These are phyloP conservation scores for Lagothrix lagotricha DNA, from an alignment of 2,797 vertebrate species.

Conservation along the genomic window DNA sequence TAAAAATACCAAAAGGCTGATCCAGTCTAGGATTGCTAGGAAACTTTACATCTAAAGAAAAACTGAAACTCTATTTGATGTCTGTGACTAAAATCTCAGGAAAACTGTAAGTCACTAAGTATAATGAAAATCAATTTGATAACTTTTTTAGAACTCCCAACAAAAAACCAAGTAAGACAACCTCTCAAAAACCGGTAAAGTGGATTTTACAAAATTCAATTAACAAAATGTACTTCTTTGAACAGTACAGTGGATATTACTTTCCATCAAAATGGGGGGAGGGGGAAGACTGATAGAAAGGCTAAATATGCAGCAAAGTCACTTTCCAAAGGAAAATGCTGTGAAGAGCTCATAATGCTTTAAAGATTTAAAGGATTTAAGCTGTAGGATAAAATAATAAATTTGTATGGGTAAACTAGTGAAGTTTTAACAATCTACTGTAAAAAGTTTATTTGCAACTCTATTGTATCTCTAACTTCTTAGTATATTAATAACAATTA, in stretches of 20 bases:
- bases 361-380: conserved; percentile 22
- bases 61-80: neutral
- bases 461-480: neutral
- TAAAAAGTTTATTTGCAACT: conserved; percentile 30
- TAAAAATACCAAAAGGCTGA: neutral
- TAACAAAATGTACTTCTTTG: conserved; percentile 30
- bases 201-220: conserved; percentile 43
- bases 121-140: neutral
- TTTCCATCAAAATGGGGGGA: neutral
- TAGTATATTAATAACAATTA: conserved; percentile 21
- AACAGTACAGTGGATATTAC: neutral
- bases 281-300: neutral
- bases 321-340: conserved; percentile 29
- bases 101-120: conserved; percentile 36
- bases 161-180: neutral
- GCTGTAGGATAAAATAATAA: neutral
- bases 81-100: neutral
- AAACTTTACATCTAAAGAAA: conserved; percentile 27
- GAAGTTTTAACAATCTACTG: neutral
- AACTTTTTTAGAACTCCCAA: neutral
- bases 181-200: neutral
- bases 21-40: neutral
- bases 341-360: neutral
- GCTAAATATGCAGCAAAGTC: neutral
- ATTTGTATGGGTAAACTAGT: neutral